Percentiles rank a stretch among this genome's conserved stretches.
These are phyloP conservation scores for Opisthograptis luteolata DNA, from an alignment of 2,888 invertebrate species.

Conservation along the genomic window DNA sequence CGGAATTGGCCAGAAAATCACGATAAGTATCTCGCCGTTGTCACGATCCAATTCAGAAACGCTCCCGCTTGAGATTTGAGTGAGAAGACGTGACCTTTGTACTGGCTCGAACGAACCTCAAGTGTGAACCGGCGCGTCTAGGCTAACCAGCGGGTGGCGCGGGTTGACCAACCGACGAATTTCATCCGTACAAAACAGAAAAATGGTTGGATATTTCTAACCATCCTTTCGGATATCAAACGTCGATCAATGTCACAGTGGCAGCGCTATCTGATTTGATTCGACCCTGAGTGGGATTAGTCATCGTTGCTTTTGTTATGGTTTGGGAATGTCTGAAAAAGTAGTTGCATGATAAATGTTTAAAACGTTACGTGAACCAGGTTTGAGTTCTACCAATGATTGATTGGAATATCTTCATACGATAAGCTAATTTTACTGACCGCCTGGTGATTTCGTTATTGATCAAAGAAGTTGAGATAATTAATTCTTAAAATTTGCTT, in stretches of 20 bases:
- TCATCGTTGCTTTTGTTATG: constrained; percentile 66
- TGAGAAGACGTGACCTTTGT: constrained; percentile 81
- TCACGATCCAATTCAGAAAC: constrained; percentile 81
- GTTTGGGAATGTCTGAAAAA: constrained; percentile 47
- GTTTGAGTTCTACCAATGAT: constrained; percentile 34
- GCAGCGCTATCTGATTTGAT: constrained; percentile 64
- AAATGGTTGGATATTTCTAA: constrained; percentile 47
- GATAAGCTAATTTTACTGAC: constrained; percentile 22
- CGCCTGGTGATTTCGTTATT: constrained; percentile 33
- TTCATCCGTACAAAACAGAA: constrained; percentile 53
- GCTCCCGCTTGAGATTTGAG: constrained; percentile 79
- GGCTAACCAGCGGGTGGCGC: constrained; percentile 77
- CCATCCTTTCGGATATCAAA: constrained; percentile 67
- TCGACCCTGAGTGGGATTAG: constrained; percentile 65
- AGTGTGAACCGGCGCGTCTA: constrained; percentile 80
- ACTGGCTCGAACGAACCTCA: constrained; percentile 62
- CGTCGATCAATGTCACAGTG: constrained; percentile 78
- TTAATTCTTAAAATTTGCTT: not conserved
- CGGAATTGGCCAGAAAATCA: constrained; percentile 81
- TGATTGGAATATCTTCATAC: constrained; percentile 35
- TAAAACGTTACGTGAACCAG: constrained; percentile 31
- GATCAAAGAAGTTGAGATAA: constrained; percentile 8
- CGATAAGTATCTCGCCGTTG: constrained; percentile 81
- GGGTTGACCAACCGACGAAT: constrained; percentile 55
- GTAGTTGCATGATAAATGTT: constrained; percentile 42